Base-by-base conservation (phyloP, 1,140 invertebrate species). In the Belonocnema kinseyi region DNA sequence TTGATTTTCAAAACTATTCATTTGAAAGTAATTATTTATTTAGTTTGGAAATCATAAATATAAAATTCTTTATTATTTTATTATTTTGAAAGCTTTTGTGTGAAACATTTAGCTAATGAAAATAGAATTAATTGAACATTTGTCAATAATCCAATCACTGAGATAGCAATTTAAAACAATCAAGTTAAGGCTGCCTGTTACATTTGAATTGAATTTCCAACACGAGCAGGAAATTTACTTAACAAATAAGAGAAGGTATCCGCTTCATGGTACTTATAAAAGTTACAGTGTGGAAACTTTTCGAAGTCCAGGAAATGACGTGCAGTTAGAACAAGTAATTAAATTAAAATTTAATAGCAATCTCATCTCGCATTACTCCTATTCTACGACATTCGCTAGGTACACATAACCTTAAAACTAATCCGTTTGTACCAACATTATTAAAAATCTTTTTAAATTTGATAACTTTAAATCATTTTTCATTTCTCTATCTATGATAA, bases 251-350 rank as follows among this genome's bases (percentile, higher is more conserved):
- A 66, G 61, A 66, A 66, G 61, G 33, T 66, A 66, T 66, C 61
- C n/a, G 26, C 61, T 66, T 40, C 61, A 33, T 46, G 53, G 53
- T 54, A 54, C 53, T 54, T 17, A 54, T 54, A 66, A 33, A 66
- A 66, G 26, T 66, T 66, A 33, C 61, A 40, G 33, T 40, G 61
- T 66, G 61, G 61, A 66, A 66, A 66, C 61, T 66, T 66, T 26
- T 40, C 40, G 61, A 66, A 66, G 33, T 66, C 33, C 61, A 66
- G 40, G 61, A 66, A 66, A 66, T 66, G 61, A 66, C 61, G 61
- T 66, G 61, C 61, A 66, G 61, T 66, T 66, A 66, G 61, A 66
- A 66, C 61, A 66, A 66, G 61, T 66, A 66, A 66, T 66, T 66
- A 66, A 40, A 66, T 66, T 66, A 66, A 66, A 66, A 66, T 66